These are phyloP conservation scores for Phlogophora meticulosa DNA, from an alignment of 2,888 invertebrate species.

Conservation along the genomic window DNA sequence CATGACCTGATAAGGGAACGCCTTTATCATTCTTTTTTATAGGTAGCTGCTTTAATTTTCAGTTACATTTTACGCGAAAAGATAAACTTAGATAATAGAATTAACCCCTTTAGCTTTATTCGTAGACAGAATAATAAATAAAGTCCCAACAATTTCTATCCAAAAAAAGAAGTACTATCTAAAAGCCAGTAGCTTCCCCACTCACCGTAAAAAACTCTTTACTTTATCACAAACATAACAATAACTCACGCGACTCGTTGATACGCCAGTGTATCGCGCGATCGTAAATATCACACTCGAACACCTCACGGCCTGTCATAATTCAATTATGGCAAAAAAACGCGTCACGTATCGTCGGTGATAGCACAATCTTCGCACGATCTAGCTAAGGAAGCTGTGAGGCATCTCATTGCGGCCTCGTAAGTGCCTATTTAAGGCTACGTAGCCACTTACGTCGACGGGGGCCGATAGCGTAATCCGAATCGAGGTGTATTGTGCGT, in stretches of 20 bases:
- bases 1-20: conserved; percentile 47
- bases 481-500: conserved; percentile 87
- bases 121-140: conserved; percentile 6
- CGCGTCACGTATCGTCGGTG: conserved; percentile 81
- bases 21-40: conserved; percentile 43
- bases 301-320: conserved; percentile 79
- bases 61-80: conserved; percentile 19
- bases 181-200: conserved; percentile 55
- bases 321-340: conserved; percentile 86
- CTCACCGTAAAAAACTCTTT: conserved; percentile 64
- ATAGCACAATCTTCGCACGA: conserved; percentile 85
- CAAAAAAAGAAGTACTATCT: conserved; percentile 52
- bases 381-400: conserved; percentile 83
- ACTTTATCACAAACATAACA: conserved; percentile 70
- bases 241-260: conserved; percentile 65
- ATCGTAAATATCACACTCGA: conserved; percentile 77
- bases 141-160: not conserved
- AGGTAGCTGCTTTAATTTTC: conserved; percentile 21
- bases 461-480: conserved; percentile 86
- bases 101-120: not conserved
- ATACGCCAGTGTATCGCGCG: conserved; percentile 64
- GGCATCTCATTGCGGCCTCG: conserved; percentile 84
- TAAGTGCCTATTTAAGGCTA: conserved; percentile 88
- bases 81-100: no score
- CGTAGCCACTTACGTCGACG: conserved; percentile 84